phyloP scores from a whole-genome alignment of 2,113 vertebrate species.

The Oncorhynchus gorbuscha region DNA sequence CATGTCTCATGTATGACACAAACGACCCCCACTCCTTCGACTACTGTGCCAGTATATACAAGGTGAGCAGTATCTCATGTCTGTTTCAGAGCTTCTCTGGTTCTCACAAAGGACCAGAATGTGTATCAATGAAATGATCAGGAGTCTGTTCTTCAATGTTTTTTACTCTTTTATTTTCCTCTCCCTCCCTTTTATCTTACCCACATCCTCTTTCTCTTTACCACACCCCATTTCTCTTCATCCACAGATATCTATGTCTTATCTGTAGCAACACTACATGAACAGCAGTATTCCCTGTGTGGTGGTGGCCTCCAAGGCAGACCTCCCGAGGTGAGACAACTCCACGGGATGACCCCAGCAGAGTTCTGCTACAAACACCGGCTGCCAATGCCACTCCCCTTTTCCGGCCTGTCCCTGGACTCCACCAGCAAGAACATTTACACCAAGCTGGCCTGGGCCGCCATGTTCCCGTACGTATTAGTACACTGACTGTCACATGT shows the following conservation, averaged over 20 bases:
- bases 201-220: background rate
- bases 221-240: background rate
- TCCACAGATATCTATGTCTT: background rate
- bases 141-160: too few species aligned
- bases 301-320: constrained; percentile 86
- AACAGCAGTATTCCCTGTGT: constrained; percentile 90
- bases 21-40: constrained; percentile 84
- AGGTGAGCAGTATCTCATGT: constrained; percentile 71
- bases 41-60: constrained; percentile 87
- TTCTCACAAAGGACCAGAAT: background rate
- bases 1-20: constrained; percentile 88
- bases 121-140: background rate
- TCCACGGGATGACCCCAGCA: constrained; percentile 75
- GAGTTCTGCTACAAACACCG: constrained; percentile 94
- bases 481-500: too few species aligned
- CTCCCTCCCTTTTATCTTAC: background rate
- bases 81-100: too few species aligned
- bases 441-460: constrained; percentile 83
- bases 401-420: constrained; percentile 74
- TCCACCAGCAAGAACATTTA: constrained; percentile 70
- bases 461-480: constrained; percentile 85
- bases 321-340: constrained; percentile 79
- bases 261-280: constrained; percentile 87
- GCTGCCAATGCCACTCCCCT: constrained; percentile 78
- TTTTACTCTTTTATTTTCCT: background rate